phyloP scores from a whole-genome alignment of 1,140 invertebrate species.

The Apis florea region DNA sequence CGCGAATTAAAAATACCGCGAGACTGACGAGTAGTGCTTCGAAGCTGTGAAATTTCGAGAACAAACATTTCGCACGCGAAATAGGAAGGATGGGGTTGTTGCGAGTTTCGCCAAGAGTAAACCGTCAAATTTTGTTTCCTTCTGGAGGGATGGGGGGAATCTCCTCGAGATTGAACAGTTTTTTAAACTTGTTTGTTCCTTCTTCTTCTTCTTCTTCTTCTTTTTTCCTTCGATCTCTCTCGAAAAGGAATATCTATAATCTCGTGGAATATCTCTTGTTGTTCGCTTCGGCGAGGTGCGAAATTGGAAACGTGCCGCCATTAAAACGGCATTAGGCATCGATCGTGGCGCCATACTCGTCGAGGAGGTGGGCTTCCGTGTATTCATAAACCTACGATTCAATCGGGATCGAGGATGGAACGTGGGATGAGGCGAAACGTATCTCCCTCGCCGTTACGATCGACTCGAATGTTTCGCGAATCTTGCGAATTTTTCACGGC shows the following conservation, averaged over 20 bases:
- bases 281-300: not conserved
- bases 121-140: conserved; percentile 6
- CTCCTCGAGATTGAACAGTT: not conserved
- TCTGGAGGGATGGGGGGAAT: not conserved
- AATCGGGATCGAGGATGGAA: not conserved
- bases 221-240: not conserved
- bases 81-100: not conserved
- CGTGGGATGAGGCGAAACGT: too few relatives aligned
- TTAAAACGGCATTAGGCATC: conserved; percentile 6
- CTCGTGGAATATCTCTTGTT: too few relatives aligned
- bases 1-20: too few relatives aligned
- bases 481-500: too few relatives aligned
- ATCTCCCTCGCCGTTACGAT: too few relatives aligned
- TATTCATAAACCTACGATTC: not conserved
- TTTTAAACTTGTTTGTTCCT: not conserved
- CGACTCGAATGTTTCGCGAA: too few relatives aligned
- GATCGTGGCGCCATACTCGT: not conserved
- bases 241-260: not conserved
- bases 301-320: not conserved
- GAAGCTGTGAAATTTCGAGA: conserved; percentile 18
- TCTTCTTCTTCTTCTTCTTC: too few relatives aligned
- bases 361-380: not conserved
- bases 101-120: conserved; percentile 4
- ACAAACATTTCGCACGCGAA: conserved; percentile 5
- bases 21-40: too few relatives aligned